A percentile compares a stretch with the other conserved stretches of the same genome.
phyloP scores from a whole-genome alignment of 2,888 invertebrate species.

The Hyalella azteca region DNA sequence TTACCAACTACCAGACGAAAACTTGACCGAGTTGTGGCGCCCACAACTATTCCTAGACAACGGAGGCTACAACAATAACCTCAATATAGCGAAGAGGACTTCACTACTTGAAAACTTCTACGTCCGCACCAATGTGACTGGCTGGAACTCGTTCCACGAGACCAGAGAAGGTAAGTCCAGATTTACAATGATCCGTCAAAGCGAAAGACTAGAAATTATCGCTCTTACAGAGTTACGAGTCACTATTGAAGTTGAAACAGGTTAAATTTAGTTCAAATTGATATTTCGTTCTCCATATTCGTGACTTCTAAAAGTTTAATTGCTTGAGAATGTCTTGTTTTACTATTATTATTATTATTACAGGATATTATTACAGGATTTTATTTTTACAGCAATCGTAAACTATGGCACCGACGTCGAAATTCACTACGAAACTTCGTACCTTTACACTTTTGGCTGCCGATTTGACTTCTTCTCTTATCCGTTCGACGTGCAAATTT shows the following conservation, averaged over 20 bases:
- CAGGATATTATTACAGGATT: no score
- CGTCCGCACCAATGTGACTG: neutral
- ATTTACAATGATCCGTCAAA: no score
- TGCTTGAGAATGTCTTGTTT: no score
- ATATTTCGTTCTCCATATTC: no score
- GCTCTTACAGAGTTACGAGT: no score
- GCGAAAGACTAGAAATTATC: no score
- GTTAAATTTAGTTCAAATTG: no score
- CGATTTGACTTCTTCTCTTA: conserved; percentile 37
- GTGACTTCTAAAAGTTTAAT: no score
- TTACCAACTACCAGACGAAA: conserved; percentile 7
- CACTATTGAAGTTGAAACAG: no score
- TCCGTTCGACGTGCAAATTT: conserved; percentile 45
- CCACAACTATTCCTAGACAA: conserved; percentile 19
- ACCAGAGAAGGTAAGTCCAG: conserved; percentile 17
- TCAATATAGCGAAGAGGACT: neutral
- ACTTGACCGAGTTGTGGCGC: neutral
- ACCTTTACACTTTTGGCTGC: conserved; percentile 41
- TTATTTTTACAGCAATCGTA: conserved; percentile 26
- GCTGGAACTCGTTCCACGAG: neutral
- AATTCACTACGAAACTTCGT: conserved; percentile 31
- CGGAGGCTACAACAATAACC: conserved; percentile 18
- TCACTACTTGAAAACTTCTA: conserved; percentile 10
- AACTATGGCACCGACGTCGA: conserved; percentile 29
- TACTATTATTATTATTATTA: no score